These are phyloP conservation scores for Pogonus chalceus DNA, from an alignment of 1,140 invertebrate species.

Conservation along the genomic window DNA sequence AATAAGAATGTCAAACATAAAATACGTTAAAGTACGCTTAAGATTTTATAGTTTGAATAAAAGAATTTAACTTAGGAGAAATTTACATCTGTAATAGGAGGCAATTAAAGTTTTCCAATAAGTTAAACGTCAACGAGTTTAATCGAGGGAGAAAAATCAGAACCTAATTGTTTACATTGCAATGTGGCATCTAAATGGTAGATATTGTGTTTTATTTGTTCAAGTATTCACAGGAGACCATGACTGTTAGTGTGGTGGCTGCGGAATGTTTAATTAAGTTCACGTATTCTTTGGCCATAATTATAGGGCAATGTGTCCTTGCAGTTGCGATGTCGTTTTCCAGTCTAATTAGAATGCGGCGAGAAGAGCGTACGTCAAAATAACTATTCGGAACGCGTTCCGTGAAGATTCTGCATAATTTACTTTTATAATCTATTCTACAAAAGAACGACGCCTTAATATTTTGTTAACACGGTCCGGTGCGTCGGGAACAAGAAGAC, in stretches of 20 bases:
- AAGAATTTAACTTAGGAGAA: too few relatives aligned
- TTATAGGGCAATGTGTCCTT: neutral
- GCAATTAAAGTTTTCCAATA: too few relatives aligned
- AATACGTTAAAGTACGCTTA: too few relatives aligned
- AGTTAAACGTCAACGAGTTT: neutral
- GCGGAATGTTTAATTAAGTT: slow-evolving; percentile 6
- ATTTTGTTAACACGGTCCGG: slow-evolving; percentile 3
- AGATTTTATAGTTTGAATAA: too few relatives aligned
- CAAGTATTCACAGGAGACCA: too few relatives aligned
- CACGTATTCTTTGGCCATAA: slow-evolving; percentile 4
- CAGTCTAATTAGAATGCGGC: neutral
- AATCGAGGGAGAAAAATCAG: neutral
- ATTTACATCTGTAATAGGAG: too few relatives aligned
- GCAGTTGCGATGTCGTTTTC: neutral
- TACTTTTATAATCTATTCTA: slow-evolving; percentile 5
- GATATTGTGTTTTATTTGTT: neutral
- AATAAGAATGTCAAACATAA: too few relatives aligned
- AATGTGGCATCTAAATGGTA: neutral
- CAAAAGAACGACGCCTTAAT: slow-evolving; percentile 3
- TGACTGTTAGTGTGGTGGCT: neutral
- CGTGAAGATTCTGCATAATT: slow-evolving; percentile 2
- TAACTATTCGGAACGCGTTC: slow-evolving; percentile 1
- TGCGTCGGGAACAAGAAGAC: slow-evolving; percentile 2
- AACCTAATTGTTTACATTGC: neutral
- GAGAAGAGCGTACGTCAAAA: slow-evolving; percentile 1